A percentile compares a stretch with the other conserved stretches of the same genome.
phyloP scores from a whole-genome alignment of 2,113 vertebrate genomes.

The Leptobrachium ailaonicum region DNA sequence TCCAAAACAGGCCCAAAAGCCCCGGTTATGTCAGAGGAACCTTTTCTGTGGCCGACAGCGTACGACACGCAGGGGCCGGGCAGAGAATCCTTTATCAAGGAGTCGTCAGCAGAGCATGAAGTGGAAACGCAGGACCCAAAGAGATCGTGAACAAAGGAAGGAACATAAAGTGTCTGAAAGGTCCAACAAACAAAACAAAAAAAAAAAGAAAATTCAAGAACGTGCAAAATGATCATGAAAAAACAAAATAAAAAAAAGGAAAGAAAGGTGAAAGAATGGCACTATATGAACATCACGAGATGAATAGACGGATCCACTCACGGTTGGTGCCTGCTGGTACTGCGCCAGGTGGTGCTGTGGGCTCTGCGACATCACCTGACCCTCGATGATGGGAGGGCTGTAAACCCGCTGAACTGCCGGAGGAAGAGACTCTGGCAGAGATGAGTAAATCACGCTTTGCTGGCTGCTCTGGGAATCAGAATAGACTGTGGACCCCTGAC shows the following conservation, averaged over 20 bases:
- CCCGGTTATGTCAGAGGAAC: not conserved
- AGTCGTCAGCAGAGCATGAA: not conserved
- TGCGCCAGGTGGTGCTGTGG: constrained; percentile 63
- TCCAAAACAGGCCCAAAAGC: not conserved
- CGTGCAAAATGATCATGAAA: not conserved
- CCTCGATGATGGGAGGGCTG: constrained; percentile 71
- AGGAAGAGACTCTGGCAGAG: constrained; percentile 70
- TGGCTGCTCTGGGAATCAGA: constrained; percentile 83
- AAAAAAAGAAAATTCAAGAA: not conserved
- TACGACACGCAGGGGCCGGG: constrained; percentile 16
- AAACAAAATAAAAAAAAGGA: not conserved
- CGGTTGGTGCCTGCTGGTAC: constrained; percentile 77
- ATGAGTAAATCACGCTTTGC: constrained; percentile 81
- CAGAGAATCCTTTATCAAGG: not conserved
- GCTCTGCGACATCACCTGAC: constrained; percentile 68
- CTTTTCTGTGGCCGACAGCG: not conserved
- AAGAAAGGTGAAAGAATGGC: not conserved
- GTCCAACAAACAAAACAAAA: constrained; percentile 26
- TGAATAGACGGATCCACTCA: constrained; percentile 62
- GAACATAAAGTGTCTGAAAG: constrained; percentile 59
- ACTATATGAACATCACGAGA: not conserved
- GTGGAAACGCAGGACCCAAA: constrained; percentile 34
- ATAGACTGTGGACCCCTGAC: constrained; percentile 77
- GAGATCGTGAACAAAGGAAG: constrained; percentile 54
- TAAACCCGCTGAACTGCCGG: constrained; percentile 71